Evolutionary conservation across 2,888 invertebrate species (phyloP).

Genomic region (Conops quadrifasciatus): DNA sequence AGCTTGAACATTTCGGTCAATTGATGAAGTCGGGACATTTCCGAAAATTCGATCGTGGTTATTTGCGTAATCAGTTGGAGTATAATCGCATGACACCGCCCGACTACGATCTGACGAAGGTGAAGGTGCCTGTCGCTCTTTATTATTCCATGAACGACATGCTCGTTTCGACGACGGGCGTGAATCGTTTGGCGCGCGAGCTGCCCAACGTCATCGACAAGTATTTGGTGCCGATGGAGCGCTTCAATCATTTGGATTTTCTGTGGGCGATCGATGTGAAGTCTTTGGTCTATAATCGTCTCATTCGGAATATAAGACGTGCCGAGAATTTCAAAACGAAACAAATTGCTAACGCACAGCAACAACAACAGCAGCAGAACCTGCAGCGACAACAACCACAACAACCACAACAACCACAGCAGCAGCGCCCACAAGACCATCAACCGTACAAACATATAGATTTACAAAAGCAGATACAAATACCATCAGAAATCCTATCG

Average conservation of each 20-base stretch:
- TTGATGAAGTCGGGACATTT: conserved; percentile 64
- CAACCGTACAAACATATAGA: no score
- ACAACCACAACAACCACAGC: background rate
- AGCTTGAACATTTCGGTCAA: conserved; percentile 65
- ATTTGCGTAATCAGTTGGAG: conserved; percentile 64
- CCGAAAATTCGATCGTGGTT: conserved; percentile 65
- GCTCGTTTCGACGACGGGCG: conserved; percentile 70
- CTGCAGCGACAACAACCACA: background rate
- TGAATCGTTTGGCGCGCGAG: conserved; percentile 66
- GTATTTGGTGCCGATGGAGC: conserved; percentile 68
- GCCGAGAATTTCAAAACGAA: conserved; percentile 60
- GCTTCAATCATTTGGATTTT: conserved; percentile 70
- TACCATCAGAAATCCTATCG: background rate
- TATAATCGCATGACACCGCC: conserved; percentile 68
- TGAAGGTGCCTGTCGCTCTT: conserved; percentile 69
- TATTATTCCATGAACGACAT: conserved; percentile 73
- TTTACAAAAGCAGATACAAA: no score
- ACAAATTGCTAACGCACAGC: conserved; percentile 46
- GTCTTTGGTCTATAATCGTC: conserved; percentile 65
- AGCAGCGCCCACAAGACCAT: conserved; percentile 41
- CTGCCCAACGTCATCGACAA: conserved; percentile 69
- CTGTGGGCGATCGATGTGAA: conserved; percentile 68
- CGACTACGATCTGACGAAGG: conserved; percentile 67
- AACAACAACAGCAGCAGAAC: conserved; percentile 36
- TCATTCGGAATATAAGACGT: conserved; percentile 60